Evolutionary conservation across 2,113 vertebrate genomes (phyloP).

Genomic region (Struthio camelus): DNA sequence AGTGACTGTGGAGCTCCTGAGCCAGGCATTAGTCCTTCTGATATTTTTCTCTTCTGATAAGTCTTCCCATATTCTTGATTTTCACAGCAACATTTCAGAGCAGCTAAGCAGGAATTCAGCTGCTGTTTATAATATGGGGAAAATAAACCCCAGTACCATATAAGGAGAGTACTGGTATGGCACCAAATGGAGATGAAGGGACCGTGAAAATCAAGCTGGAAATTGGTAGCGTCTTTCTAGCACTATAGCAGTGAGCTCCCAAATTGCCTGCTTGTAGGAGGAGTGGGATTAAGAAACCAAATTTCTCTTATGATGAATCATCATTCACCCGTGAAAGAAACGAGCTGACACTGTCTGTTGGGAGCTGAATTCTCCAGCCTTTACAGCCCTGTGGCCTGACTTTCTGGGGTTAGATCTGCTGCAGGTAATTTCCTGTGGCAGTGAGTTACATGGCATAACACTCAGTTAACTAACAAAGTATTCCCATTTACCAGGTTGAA

Average conservation of each 20-base stretch:
- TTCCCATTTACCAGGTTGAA: not conserved
- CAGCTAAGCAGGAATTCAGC: not conserved
- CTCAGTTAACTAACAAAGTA: not conserved
- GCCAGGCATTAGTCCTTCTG: conserved; percentile 10
- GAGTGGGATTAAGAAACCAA: not conserved
- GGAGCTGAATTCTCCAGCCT: not conserved
- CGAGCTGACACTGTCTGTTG: not conserved
- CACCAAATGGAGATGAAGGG: not conserved
- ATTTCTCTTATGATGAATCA: not conserved
- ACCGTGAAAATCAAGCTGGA: conserved; percentile 23
- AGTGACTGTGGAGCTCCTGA: not conserved
- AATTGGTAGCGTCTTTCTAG: not conserved
- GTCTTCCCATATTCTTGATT: conserved; percentile 30
- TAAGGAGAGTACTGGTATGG: not conserved
- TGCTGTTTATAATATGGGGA: not conserved
- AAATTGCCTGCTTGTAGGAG: not conserved
- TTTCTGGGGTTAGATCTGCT: not conserved
- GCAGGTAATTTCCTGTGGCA: not conserved
- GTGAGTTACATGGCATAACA: not conserved
- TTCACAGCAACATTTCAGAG: conserved; percentile 49
- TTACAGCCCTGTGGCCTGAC: not conserved
- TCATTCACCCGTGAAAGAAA: not conserved
- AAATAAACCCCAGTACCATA: conserved; percentile 31
- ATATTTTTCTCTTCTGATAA: conserved; percentile 36
- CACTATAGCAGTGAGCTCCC: not conserved